Percentiles rank a stretch among this genome's conserved stretches.
These are phyloP conservation scores for Leptinotarsa undecemlineata DNA, from an alignment of 1,140 invertebrate genomes.

Conservation along the genomic window DNA sequence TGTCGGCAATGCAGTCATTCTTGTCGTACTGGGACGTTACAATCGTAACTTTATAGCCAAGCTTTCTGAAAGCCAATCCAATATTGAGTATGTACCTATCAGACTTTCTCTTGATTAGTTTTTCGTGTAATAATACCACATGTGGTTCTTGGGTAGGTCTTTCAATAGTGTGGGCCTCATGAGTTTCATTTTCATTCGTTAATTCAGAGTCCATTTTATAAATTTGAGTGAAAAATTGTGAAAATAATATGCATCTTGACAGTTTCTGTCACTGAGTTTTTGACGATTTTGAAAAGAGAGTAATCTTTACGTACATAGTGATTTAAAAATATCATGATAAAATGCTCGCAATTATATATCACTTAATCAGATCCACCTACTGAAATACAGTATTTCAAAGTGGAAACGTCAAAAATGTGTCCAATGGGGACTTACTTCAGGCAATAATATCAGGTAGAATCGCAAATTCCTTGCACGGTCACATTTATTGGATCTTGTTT, in stretches of 20 bases:
- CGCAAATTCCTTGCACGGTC: no score
- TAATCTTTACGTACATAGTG: no score
- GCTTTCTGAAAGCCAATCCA: constrained; percentile 38
- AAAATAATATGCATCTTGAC: neutral
- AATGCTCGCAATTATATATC: no score
- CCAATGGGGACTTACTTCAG: no score
- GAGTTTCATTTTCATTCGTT: neutral
- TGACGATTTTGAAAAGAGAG: no score
- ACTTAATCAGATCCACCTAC: no score
- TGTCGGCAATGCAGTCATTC: constrained; percentile 39
- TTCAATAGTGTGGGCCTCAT: neutral
- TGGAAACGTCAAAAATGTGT: no score
- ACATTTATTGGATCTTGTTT: no score
- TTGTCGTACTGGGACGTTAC: constrained; percentile 41
- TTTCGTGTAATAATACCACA: constrained; percentile 46
- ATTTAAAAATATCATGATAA: no score
- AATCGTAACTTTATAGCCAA: constrained; percentile 44
- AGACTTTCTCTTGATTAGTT: constrained; percentile 41
- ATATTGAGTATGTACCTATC: constrained; percentile 49
- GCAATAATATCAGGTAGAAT: no score
- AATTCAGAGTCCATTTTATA: constrained; percentile 21
- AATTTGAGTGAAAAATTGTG: neutral
- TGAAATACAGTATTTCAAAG: no score
- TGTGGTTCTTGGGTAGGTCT: constrained; percentile 10
- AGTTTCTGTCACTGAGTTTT: neutral